Evolutionary conservation across 2,888 invertebrate species (phyloP), one percentile per base, ranked within the genome.

Genomic region (Desoria tigrina): DNA sequence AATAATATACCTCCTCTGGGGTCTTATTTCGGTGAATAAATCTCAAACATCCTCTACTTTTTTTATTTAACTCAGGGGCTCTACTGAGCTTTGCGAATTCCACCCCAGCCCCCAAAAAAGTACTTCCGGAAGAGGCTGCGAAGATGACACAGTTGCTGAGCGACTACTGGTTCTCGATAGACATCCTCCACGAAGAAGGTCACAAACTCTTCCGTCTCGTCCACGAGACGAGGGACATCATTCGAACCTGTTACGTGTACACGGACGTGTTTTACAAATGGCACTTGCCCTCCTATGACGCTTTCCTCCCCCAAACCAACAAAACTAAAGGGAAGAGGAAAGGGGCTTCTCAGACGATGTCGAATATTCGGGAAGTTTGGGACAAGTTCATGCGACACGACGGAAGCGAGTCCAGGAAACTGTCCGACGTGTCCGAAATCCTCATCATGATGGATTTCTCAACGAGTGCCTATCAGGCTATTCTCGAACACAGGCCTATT

Each of bases 231-330:
- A 51, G 69, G 42, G 69, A 69, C 56, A 68, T 69, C 28, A 63
- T 72, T 27, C 53, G 69, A 37, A 68, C 66, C 7, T 72, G 69
- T 42, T 72, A 72, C 56, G 68, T 69, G 2, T 72, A 72, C 59
- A 55, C 61, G 18, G 68, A 69, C 21, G 56, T 56, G n/a, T 72
- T 72, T 61, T 72, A 72, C 59, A 72, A 72, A 37, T 67, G 63
- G 63, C 32, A 60, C 11, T 59, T 72, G 63, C 72, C 72, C 21
- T 58, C 54, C 26, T 72, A 69, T 50, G 69, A 72, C 55, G 23
- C 27, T 3, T 68, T 66, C 45, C 60, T 66, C 6, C 16, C 59
- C 59, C 27, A 62, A 23, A 32, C 27, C 1, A 39, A 37, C 24
- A 23, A 28, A 28, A 37, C 18, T n/a, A 27, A 18, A 9, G 49